Base-by-base conservation (phyloP, 2,113 vertebrate genomes). In the Brachypteracias leptosomus region DNA sequence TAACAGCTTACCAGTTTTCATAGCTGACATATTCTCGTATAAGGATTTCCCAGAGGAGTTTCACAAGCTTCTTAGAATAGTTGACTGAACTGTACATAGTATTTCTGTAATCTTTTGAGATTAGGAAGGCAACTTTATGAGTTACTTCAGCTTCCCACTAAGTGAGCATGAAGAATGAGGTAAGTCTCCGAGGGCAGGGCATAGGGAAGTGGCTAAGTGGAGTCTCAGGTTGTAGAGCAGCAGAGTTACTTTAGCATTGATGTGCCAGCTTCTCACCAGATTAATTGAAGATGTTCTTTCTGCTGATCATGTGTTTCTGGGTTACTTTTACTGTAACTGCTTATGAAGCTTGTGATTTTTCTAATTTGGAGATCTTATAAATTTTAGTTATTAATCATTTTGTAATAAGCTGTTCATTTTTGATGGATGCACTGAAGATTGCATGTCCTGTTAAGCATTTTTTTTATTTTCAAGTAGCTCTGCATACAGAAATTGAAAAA, bases 401-500 rank as follows among this genome's bases (percentile, higher is more conserved):
- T 61, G 14, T 49, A 74, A 61, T 47, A 55, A 89, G 4, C 15
- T 40, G 11, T 3, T 87, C 0, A 12, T 35, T 88, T 95, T 93
- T 85, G 38, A 44, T 83, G 25, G 20, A 20, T 63, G 29, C 33
- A 52, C 77, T 74, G 42, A 57, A 77, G 25, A 51, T 59, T n/a
- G 13, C 0, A 0, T 57, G 15, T 76, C 26, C 24, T 90, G 3
- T 63, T 79, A n/a, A 88, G 52, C 10, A 6, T 2, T 21, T 77
- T 74, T 57, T 77, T 57, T 80, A 24, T 85, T 88, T 90, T 77
- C 38, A 80, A 93, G 65, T 57, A 52, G 28, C 19, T 36, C 31
- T 89, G 46, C 38, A 36, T 83, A 24, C 33, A 55, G 28, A 92
- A 75, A 87, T 79, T 3, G 5, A 29, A 84, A 63, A 57, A 52